A percentile compares a stretch with the other conserved stretches of the same genome.
phyloP scores from a whole-genome alignment of 2,113 vertebrate species.

The Triplophysa tibetana region DNA sequence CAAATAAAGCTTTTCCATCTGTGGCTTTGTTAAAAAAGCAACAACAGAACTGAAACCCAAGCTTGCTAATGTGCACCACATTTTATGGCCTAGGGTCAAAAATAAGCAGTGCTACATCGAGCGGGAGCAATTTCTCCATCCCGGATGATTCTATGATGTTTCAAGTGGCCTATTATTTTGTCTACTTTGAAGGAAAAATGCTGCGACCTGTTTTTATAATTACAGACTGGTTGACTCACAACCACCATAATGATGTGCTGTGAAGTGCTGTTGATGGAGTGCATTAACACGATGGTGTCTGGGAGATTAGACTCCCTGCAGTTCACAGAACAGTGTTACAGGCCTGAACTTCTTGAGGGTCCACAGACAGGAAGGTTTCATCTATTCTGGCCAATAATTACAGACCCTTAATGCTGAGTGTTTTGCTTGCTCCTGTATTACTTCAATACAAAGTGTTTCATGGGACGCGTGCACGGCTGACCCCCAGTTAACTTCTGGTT shows the following conservation, averaged over 20 bases:
- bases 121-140: neutral
- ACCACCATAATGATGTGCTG: conserved; percentile 14
- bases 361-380: no score
- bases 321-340: neutral
- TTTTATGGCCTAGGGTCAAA: neutral
- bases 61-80: neutral
- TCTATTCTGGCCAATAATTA: no score
- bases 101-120: neutral
- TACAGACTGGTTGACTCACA: conserved; percentile 1
- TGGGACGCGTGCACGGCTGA: no score
- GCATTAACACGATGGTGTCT: conserved; percentile 5
- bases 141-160: neutral
- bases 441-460: no score
- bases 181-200: conserved; percentile 8
- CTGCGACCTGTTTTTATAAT: conserved; percentile 28
- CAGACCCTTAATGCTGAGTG: no score
- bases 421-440: no score
- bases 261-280: conserved; percentile 6
- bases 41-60: neutral
- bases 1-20: no score
- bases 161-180: neutral
- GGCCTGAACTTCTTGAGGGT: no score
- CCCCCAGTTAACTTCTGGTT: no score
- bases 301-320: conserved; percentile 20
- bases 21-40: neutral